These are phyloP conservation scores for Empis livida DNA, from an alignment of 2,888 invertebrate genomes.

Conservation along the genomic window DNA sequence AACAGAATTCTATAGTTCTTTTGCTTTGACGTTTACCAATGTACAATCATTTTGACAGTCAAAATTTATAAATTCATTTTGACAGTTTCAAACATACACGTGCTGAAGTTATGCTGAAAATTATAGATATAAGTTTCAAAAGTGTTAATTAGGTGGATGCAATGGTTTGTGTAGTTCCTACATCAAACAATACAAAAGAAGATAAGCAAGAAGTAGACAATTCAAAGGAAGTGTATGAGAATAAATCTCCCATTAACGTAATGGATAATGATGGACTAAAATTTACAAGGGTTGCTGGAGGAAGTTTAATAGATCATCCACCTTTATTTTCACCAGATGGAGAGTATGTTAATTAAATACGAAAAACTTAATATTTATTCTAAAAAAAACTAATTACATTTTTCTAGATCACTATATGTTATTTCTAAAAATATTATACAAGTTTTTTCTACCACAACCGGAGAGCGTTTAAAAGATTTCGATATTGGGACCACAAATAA, in stretches of 20 bases:
- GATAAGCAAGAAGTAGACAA: no score
- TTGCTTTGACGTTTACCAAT: no score
- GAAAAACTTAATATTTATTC: neutral
- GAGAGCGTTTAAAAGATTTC: conserved; percentile 46
- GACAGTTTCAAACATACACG: no score
- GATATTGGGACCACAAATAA: conserved; percentile 40
- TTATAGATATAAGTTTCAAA: no score
- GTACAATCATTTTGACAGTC: no score
- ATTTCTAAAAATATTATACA: conserved; percentile 45
- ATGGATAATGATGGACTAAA: conserved; percentile 33
- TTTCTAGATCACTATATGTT: conserved; percentile 45
- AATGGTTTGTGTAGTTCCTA: neutral
- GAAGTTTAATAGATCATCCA: conserved; percentile 44
- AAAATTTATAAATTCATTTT: no score
- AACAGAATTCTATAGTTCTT: no score
- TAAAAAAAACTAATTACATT: conserved; percentile 4
- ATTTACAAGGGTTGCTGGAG: conserved; percentile 47
- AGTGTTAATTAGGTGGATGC: no score
- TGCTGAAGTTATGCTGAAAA: no score
- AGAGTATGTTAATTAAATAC: conserved; percentile 39
- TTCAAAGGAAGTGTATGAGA: no score
- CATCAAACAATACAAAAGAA: no score
- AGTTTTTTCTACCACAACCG: conserved; percentile 51
- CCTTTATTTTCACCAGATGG: conserved; percentile 49
- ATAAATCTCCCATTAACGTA: neutral